phyloP scores from a whole-genome alignment of 2,797 vertebrate species.

The Toxotes lorentzi region DNA sequence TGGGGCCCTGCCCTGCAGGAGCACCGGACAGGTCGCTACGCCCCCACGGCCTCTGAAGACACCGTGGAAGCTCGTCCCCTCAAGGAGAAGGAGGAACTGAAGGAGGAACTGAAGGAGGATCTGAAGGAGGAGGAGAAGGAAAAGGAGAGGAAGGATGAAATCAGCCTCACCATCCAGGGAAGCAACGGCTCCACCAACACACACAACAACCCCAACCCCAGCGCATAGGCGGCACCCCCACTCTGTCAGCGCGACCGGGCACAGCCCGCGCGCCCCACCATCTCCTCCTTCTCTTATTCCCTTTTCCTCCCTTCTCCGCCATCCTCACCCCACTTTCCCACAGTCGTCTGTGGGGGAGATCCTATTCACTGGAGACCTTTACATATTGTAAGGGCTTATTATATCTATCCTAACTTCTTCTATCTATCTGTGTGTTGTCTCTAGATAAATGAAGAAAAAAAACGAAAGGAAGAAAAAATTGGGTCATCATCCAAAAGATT shows the following conservation, averaged over 20 bases:
- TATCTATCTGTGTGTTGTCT: slow-evolving; percentile 76
- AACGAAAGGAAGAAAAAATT: slow-evolving; percentile 74
- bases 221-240: slow-evolving; percentile 86
- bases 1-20: slow-evolving; percentile 96
- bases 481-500: slow-evolving; percentile 82
- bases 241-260: slow-evolving; percentile 46
- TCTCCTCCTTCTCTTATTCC: slow-evolving; percentile 50
- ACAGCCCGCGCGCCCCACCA: not conserved
- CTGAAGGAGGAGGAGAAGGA: slow-evolving; percentile 68
- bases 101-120: slow-evolving; percentile 77
- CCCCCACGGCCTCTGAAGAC: slow-evolving; percentile 82
- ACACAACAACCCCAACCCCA: slow-evolving; percentile 93
- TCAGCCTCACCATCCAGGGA: slow-evolving; percentile 90
- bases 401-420: slow-evolving; percentile 86
- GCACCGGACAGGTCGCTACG: slow-evolving; percentile 95
- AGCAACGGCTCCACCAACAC: slow-evolving; percentile 93
- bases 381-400: slow-evolving; percentile 92
- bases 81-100: slow-evolving; percentile 84
- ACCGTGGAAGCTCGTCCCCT: slow-evolving; percentile 79
- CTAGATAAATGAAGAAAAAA: slow-evolving; percentile 74
- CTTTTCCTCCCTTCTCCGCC: slow-evolving; percentile 55
- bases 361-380: slow-evolving; percentile 88
- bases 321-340: slow-evolving; percentile 79
- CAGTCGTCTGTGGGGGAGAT: slow-evolving; percentile 85
- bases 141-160: slow-evolving; percentile 89